phyloP scores from a whole-genome alignment of 2,888 invertebrate species.

The Ypsolopha sequella region DNA sequence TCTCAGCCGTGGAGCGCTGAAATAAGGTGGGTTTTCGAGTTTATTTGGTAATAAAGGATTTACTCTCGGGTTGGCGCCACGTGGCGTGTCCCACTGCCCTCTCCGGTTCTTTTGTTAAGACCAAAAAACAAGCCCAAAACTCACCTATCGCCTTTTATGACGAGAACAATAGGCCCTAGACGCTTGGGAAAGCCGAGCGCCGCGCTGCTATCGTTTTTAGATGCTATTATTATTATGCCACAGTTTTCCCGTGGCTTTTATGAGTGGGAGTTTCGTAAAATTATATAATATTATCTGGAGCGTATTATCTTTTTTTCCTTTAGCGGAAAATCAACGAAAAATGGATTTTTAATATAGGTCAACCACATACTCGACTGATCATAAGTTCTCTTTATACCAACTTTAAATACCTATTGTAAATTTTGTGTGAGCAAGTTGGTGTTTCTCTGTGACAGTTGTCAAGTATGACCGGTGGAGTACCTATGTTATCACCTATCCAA shows the following conservation, averaged over 20 bases:
- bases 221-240: slow-evolving; percentile 37
- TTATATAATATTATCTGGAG: too few relatives aligned
- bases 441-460: too few relatives aligned
- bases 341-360: too few relatives aligned
- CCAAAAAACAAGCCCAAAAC: slow-evolving; percentile 55
- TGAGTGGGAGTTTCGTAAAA: background rate
- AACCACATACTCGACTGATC: too few relatives aligned
- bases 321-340: slow-evolving; percentile 15
- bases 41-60: background rate
- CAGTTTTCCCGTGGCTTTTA: slow-evolving; percentile 22
- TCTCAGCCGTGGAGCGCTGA: too few relatives aligned
- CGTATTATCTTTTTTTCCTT: too few relatives aligned
- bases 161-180: slow-evolving; percentile 38
- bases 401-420: too few relatives aligned
- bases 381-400: too few relatives aligned
- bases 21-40: too few relatives aligned
- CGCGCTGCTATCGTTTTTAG: slow-evolving; percentile 17
- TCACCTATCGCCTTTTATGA: slow-evolving; percentile 42
- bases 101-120: slow-evolving; percentile 40
- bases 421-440: too few relatives aligned
- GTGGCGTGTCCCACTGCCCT: slow-evolving; percentile 39
- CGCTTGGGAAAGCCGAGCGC: slow-evolving; percentile 33
- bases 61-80: slow-evolving; percentile 24
- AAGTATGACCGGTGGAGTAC: too few relatives aligned
- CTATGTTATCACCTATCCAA: too few relatives aligned